phyloP scores from a whole-genome alignment of 2,888 invertebrate genomes.

The Morpho helenor region DNA sequence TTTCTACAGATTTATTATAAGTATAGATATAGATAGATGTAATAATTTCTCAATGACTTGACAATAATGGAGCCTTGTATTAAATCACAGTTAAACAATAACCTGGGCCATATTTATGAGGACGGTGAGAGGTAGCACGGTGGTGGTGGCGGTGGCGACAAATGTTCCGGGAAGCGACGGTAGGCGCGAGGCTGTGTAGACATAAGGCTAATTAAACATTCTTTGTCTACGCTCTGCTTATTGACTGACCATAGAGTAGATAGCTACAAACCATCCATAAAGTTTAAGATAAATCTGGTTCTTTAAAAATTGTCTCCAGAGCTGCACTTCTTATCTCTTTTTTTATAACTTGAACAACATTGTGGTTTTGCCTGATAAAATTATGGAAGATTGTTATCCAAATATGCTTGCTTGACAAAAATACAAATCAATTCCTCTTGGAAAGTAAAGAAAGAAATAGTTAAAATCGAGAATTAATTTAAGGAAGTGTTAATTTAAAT shows the following conservation, averaged over 20 bases:
- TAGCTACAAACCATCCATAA: conserved; percentile 19
- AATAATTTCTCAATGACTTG: background rate
- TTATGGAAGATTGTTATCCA: too few species aligned
- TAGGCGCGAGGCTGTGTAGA: conserved; percentile 29
- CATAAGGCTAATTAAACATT: conserved; percentile 56
- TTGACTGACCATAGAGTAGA: conserved; percentile 44
- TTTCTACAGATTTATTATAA: too few species aligned
- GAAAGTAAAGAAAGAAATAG: too few species aligned
- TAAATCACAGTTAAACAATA: conserved; percentile 11
- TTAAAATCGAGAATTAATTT: too few species aligned
- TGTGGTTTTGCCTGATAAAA: too few species aligned
- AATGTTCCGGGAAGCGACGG: conserved; percentile 42
- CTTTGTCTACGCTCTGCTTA: conserved; percentile 51
- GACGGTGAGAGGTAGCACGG: conserved; percentile 34
- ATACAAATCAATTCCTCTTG: too few species aligned
- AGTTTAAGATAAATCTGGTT: background rate
- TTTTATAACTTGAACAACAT: too few species aligned
- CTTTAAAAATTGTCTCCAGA: background rate
- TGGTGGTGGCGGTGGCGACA: conserved; percentile 31
- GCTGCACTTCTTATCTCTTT: too few species aligned
- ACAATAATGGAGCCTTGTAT: background rate
- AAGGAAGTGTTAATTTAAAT: too few species aligned
- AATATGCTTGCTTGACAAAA: too few species aligned
- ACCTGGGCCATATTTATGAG: conserved; percentile 6
- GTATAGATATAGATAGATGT: too few species aligned